Base-by-base conservation (phyloP, 2,797 vertebrate species). In the Craterocephalus amniculus region DNA sequence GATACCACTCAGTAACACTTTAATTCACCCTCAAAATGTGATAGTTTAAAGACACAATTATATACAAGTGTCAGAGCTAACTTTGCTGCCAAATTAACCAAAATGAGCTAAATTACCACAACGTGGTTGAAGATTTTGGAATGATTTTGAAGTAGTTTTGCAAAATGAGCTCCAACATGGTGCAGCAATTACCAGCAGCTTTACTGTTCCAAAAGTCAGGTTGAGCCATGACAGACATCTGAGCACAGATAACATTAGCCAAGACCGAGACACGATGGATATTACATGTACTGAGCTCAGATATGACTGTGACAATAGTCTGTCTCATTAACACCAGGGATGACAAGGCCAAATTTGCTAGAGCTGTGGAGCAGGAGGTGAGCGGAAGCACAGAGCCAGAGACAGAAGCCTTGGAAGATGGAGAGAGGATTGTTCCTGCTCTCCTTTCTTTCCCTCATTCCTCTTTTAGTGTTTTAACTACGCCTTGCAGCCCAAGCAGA, bases 241-340 rank as follows among this genome's bases (percentile, higher is more conserved):
- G 55, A 81, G 76, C 76, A 66, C 79, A 67, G 86, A 90, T 90
- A 86, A 86, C 86, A 83, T 84, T 84, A 86, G 78, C 83, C 63
- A 78, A 80, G 80, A 84, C 88, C 90, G 72, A 78, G 78, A 76
- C 73, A 70, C 57, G 58, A 58, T 52, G 74, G 90, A 83, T 89
- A 85, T 90, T 90, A 90, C 84, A 80, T 72, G 84, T 73, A 74
- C 69, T 80, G 61, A 83, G 88, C 85, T 88, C 77, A 81, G 77
- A 87, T 91, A 80, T 86, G 84, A 71, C 74, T 78, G 72, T 91
- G 88, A 90, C 87, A 92, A 85, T 72, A 76, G 81, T 69, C 81
- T 78, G 86, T 86, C 87, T 92, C 88, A 92, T 93, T 91, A 92
- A 83, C 83, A 72, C 56, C 67, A 31, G 54, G 63, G 65, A 75